These are phyloP conservation scores for Otolemur garnettii DNA, from an alignment of 2,113 vertebrate genomes.

Conservation along the genomic window DNA sequence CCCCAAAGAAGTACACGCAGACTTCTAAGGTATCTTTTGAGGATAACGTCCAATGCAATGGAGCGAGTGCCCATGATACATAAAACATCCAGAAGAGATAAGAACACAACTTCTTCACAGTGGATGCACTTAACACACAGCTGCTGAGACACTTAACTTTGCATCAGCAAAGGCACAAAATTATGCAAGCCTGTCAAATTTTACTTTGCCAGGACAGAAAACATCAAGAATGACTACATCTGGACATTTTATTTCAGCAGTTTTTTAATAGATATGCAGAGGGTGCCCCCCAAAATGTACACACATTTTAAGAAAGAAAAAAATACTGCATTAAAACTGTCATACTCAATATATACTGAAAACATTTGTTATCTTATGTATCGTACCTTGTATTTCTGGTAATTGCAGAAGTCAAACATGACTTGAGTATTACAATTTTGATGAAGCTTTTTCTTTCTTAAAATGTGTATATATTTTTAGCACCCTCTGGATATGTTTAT, in stretches of 20 bases:
- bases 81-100: constrained; percentile 43
- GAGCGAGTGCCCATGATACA: neutral
- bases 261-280: neutral
- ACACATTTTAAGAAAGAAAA: too few species aligned
- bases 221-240: constrained; percentile 27
- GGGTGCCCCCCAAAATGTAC: too few species aligned
- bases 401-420: too few species aligned
- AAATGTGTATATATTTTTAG: too few species aligned
- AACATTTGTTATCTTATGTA: too few species aligned
- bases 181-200: neutral
- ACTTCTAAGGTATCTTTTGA: neutral
- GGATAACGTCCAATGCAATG: constrained; percentile 41
- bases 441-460: too few species aligned
- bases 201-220: neutral
- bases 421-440: too few species aligned
- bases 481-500: too few species aligned
- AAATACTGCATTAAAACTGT: too few species aligned
- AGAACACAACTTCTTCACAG: constrained; percentile 22
- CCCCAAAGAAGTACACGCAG: neutral
- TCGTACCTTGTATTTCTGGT: too few species aligned
- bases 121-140: neutral
- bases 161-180: neutral
- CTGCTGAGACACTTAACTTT: neutral
- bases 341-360: too few species aligned
- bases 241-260: constrained; percentile 48